Evolutionary conservation across 2,113 vertebrate species (phyloP).

Genomic region (Muntiacus muntjak): DNA sequence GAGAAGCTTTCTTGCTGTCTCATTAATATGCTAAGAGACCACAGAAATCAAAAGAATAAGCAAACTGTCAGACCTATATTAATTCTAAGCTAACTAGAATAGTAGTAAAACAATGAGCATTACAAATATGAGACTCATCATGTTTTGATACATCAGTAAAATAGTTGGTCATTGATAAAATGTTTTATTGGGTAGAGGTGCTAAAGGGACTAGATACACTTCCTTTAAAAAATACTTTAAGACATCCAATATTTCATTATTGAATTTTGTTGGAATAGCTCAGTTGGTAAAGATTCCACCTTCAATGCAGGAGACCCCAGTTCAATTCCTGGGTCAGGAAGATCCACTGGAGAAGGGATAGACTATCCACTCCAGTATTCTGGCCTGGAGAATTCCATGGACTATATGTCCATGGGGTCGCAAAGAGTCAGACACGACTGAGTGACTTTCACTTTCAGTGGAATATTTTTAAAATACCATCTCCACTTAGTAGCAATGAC

Average conservation of each 20-base stretch:
- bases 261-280: background rate
- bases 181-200: background rate
- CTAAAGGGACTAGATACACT: background rate
- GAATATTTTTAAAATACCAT: background rate
- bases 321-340: background rate
- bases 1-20: background rate
- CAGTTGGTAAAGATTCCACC: background rate
- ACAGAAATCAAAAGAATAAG: background rate
- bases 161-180: background rate
- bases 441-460: background rate
- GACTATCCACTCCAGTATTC: background rate
- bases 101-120: background rate
- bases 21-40: background rate
- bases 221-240: background rate
- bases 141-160: background rate
- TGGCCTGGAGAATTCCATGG: background rate
- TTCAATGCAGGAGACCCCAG: background rate
- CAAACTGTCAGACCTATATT: background rate
- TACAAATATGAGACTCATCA: background rate
- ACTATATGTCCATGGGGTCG: background rate
- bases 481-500: background rate
- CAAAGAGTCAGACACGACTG: background rate
- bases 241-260: background rate
- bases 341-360: background rate
- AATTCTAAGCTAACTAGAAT: background rate